Percentiles rank a stretch among this genome's conserved stretches.
Evolutionary conservation across 1,140 invertebrate genomes (phyloP).

Genomic region (Cydia splendana): DNA sequence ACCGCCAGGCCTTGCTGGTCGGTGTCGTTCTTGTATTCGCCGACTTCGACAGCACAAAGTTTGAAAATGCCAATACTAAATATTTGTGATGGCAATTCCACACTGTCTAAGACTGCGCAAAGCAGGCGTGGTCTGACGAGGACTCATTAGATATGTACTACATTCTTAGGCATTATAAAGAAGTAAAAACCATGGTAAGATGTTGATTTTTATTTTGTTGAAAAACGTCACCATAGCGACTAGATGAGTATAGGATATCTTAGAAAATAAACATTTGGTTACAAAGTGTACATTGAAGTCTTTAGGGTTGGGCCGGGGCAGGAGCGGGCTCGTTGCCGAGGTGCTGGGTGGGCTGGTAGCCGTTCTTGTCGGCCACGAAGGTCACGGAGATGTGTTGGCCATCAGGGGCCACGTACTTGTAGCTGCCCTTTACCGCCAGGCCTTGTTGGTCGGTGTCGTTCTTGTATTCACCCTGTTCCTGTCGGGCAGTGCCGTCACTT

Average conservation of each 20-base stretch:
- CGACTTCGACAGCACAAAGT: slow-evolving; percentile 43
- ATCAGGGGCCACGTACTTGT: slow-evolving; percentile 84
- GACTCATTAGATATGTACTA: too few species aligned
- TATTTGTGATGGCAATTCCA: too few species aligned
- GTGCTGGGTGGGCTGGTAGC: slow-evolving; percentile 82
- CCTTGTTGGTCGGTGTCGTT: slow-evolving; percentile 81
- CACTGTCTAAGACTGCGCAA: too few species aligned
- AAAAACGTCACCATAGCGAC: neutral
- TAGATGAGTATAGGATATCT: neutral
- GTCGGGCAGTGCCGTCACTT: slow-evolving; percentile 83
- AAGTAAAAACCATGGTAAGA: neutral
- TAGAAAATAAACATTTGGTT: slow-evolving; percentile 40
- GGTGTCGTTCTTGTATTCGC: slow-evolving; percentile 81
- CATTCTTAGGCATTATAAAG: neutral
- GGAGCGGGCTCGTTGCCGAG: slow-evolving; percentile 49
- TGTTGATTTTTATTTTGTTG: slow-evolving; percentile 7
- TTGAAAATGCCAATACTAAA: too few species aligned
- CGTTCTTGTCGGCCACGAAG: slow-evolving; percentile 87
- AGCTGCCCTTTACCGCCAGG: slow-evolving; percentile 82
- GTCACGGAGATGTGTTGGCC: slow-evolving; percentile 82
- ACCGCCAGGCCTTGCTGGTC: slow-evolving; percentile 81
- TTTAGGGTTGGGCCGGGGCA: slow-evolving; percentile 38
- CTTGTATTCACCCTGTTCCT: slow-evolving; percentile 82
- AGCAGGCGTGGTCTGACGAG: too few species aligned
- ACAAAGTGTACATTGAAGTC: neutral